Evolutionary conservation across 2,113 vertebrate genomes (phyloP), one percentile per base, ranked within the genome.

Genomic region (Gopherus evgoodei): DNA sequence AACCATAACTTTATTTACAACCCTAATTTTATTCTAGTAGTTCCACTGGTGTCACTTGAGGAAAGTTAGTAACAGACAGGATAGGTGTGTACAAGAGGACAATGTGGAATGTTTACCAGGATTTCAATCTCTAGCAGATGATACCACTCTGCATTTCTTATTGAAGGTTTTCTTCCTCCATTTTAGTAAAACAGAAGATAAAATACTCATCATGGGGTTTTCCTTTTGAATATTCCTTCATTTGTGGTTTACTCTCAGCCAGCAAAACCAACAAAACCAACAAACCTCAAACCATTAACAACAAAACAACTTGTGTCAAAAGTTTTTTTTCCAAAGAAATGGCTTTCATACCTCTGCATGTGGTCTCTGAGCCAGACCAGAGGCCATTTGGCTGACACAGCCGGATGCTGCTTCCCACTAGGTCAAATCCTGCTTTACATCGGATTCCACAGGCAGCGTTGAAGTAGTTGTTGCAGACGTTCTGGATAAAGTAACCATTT

Each of bases 401-500:
- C 35, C 99, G 97, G 96, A 99, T 99, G 95, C 98, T 98, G 82
- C 98, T 99, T 93, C 99, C 99, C 93, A 99, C 98, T 0, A 99
- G 98, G 95, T 99, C 99, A 97, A 99, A 99, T 44, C 99, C 99
- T 5, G 98, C 97, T 96, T 98, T 98, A 95, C 99, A 99, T 21
- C 98, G 98, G 78, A 99, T 98, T 27, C 99, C 99, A 31, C 99
- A 99, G 38, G 99, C 99, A 29, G 99, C 98, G 12, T 99, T 99
- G 79, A 99, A 99, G 94, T 99, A 98, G 97, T 99, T 99, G 97
- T 99, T 99, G 89, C 99, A 99, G 62, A 98, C 97, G 76, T 99
- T 99, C 95, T 99, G 99, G 96, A 99, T 97, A 94, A 99, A 99
- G 97, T 99, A 99, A 90, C 99, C 99, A 59, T 99, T 99, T 98